Percentiles rank a stretch among this genome's conserved stretches.
These are phyloP conservation scores for Tetragonula clypearis DNA, from an alignment of 1,140 invertebrate genomes.

Conservation along the genomic window DNA sequence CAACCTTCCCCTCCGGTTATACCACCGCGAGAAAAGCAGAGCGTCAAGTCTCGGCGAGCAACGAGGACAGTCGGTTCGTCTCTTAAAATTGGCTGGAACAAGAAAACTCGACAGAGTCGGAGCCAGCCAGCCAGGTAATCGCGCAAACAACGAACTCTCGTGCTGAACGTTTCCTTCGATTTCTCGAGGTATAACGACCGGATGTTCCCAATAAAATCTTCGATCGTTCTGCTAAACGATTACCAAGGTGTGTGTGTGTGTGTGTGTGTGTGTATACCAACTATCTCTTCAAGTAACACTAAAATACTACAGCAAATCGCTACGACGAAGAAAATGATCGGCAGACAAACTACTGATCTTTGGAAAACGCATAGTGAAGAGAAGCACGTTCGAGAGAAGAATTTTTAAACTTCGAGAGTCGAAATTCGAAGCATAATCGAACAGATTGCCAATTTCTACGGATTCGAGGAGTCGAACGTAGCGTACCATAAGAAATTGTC, in stretches of 20 bases:
- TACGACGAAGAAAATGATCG: neutral
- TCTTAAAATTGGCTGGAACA: conserved; percentile 69
- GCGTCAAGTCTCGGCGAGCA: conserved; percentile 48
- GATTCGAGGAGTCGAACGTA: neutral
- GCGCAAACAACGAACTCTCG: conserved; percentile 62
- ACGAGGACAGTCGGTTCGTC: conserved; percentile 29
- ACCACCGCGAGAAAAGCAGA: conserved; percentile 49
- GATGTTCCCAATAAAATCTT: neutral
- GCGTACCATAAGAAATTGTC: neutral
- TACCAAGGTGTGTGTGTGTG: neutral
- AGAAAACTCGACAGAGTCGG: conserved; percentile 58
- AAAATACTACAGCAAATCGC: neutral
- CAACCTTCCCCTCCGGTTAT: neutral
- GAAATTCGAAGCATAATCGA: too few relatives aligned
- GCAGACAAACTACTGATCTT: too few relatives aligned
- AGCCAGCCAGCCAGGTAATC: conserved; percentile 69
- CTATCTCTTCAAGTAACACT: neutral
- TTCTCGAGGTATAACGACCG: conserved; percentile 16
- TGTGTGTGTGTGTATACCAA: too few relatives aligned
- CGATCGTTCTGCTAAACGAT: neutral
- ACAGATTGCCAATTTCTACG: neutral
- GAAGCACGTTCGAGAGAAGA: too few relatives aligned
- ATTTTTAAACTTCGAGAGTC: too few relatives aligned
- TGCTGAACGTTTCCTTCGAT: conserved; percentile 18
- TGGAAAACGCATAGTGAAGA: too few relatives aligned